Conservation (phyloP, 2,888 invertebrate genomes). For the Carpatolechia fugitivella region DNA sequence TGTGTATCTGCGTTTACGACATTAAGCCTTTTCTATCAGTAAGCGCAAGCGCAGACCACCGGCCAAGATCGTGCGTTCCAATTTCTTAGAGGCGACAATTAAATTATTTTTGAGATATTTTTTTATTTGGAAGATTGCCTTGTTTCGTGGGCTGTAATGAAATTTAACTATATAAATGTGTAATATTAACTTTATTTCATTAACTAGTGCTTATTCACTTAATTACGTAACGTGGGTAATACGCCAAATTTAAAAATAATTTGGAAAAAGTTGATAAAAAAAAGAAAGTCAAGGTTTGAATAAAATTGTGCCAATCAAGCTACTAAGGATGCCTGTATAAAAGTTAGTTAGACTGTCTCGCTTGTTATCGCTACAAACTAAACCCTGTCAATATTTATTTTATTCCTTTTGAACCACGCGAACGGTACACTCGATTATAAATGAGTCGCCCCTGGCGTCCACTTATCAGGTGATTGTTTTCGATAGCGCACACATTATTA, state of each 20-base stretch:
- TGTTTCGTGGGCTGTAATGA: no score
- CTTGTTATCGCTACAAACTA: not conserved
- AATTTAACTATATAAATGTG: no score
- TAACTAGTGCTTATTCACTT: no score
- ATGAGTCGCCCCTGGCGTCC: conserved; percentile 48
- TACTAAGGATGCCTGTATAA: no score
- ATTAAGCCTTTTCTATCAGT: conserved; percentile 45
- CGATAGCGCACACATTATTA: conserved; percentile 54
- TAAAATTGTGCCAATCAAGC: no score
- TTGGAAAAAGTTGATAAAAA: no score
- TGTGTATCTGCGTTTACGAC: conserved; percentile 31
- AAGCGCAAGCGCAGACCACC: conserved; percentile 52
- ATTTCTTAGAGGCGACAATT: conserved; percentile 23
- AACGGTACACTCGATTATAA: conserved; percentile 39
- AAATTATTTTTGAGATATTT: conserved; percentile 2
- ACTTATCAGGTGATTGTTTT: conserved; percentile 60
- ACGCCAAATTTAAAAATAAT: no score
- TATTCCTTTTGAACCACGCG: conserved; percentile 4
- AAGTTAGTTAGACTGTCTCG: not conserved
- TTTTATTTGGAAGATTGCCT: no score
- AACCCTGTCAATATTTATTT: conserved; percentile 5
- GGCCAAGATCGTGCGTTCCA: conserved; percentile 37
- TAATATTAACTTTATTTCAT: no score
- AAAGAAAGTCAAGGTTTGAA: no score
- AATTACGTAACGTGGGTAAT: no score